Percentiles rank a stretch among this genome's conserved stretches.
Conservation (phyloP, 1,140 invertebrate species). For the Babylonia areolata region DNA sequence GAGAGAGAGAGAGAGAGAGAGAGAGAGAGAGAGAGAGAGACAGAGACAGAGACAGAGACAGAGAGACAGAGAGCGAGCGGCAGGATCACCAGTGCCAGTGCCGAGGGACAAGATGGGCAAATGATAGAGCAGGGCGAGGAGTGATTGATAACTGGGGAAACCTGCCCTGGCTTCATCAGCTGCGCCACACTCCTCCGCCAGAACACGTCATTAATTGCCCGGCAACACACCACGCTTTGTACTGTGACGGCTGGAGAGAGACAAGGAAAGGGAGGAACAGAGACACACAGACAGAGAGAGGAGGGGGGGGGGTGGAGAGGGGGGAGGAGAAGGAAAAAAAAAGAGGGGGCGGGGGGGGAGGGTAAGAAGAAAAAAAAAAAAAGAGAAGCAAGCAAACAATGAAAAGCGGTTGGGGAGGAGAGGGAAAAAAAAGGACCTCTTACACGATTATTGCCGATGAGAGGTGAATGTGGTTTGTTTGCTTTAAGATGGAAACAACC, state of each 20-base stretch:
- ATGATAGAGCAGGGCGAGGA: constrained; percentile 14
- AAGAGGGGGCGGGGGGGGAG: background rate
- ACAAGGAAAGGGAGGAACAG: too few species aligned
- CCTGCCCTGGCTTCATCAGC: constrained; percentile 25
- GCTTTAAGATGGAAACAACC: too few species aligned
- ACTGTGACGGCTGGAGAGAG: background rate
- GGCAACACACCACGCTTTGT: background rate
- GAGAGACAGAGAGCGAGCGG: too few species aligned
- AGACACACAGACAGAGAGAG: background rate
- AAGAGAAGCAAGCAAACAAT: too few species aligned
- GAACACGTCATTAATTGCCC: constrained; percentile 28
- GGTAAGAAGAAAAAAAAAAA: too few species aligned
- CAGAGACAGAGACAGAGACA: background rate
- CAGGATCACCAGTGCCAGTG: constrained; percentile 7
- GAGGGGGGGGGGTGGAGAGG: too few species aligned
- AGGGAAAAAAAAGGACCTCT: too few species aligned
- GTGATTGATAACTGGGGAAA: constrained; percentile 15
- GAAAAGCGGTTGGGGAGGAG: too few species aligned
- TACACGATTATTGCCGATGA: too few species aligned
- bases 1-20: constrained; percentile 13
- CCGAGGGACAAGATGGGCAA: constrained; percentile 12
- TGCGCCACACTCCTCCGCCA: background rate
- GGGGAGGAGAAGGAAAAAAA: too few species aligned
- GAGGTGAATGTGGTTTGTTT: too few species aligned
- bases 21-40: constrained; percentile 6